phyloP scores from a whole-genome alignment of 2,888 invertebrate species.

The Protophormia terraenovae region DNA sequence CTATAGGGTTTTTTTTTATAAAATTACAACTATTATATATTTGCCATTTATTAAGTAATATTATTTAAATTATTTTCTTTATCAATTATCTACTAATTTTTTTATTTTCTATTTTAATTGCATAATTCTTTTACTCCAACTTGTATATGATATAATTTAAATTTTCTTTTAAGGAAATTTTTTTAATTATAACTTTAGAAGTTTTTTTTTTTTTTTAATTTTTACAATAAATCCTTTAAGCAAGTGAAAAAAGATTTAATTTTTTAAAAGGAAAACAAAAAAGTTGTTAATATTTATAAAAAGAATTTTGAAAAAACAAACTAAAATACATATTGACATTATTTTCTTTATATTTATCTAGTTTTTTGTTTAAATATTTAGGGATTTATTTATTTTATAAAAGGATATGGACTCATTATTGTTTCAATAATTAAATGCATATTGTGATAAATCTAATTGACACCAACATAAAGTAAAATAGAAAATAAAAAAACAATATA shows the following conservation, averaged over 20 bases:
- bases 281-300: conserved; percentile 6
- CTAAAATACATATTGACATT: conserved; percentile 25
- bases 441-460: conserved; percentile 55
- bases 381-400: conserved; percentile 48
- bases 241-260: neutral
- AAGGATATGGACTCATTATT: conserved; percentile 66
- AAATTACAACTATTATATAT: conserved; percentile 21
- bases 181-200: conserved; percentile 18
- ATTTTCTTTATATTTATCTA: conserved; percentile 50
- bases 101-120: conserved; percentile 17
- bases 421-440: conserved; percentile 65
- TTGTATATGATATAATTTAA: conserved; percentile 21
- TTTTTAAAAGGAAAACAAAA: neutral
- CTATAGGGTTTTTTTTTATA: neutral
- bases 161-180: conserved; percentile 18
- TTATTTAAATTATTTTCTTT: neutral
- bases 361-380: conserved; percentile 44
- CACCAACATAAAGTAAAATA: conserved; percentile 42
- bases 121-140: conserved; percentile 33
- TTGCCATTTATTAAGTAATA: neutral
- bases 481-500: neutral
- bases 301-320: neutral
- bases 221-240: conserved; percentile 8
- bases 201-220: conserved; percentile 21
- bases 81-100: conserved; percentile 28